These are phyloP conservation scores for Trematocara caparti DNA, from an alignment of 2,797 vertebrate species.

Conservation along the genomic window DNA sequence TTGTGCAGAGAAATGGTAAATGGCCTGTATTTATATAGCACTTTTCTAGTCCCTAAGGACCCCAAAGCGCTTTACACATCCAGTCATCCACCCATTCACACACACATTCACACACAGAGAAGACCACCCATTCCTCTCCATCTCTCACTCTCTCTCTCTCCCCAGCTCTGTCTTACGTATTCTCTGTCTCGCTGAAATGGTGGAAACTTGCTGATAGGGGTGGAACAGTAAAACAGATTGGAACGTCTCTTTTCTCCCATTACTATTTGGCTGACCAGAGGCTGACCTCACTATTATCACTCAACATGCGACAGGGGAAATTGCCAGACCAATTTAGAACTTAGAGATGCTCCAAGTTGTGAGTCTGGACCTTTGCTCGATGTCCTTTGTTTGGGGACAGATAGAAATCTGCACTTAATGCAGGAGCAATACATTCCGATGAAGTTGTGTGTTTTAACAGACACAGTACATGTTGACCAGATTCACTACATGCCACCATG, in stretches of 20 bases:
- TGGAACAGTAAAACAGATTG: constrained; percentile 64
- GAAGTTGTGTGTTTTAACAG: neutral
- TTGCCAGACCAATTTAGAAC: constrained; percentile 46
- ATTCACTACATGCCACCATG: neutral
- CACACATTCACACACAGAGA: neutral
- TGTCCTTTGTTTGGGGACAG: constrained; percentile 15
- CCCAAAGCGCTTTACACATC: too few species aligned
- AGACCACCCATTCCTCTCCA: neutral
- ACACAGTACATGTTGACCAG: neutral
- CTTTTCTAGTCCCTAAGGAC: too few species aligned
- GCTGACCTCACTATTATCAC: constrained; percentile 60
- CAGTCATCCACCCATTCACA: too few species aligned
- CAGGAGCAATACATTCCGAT: neutral
- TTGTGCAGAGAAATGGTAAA: neutral
- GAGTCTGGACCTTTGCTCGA: neutral
- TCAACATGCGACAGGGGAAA: constrained; percentile 57
- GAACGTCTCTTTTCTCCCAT: constrained; percentile 44
- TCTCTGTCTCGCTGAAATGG: constrained; percentile 24
- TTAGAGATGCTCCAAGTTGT: constrained; percentile 11
- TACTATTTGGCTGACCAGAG: constrained; percentile 67
- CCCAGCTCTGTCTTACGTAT: neutral
- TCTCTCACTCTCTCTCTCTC: neutral
- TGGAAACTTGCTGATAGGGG: constrained; percentile 57
- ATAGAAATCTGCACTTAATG: constrained; percentile 1
- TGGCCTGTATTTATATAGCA: too few species aligned